These are phyloP conservation scores for Felis chaus DNA, from an alignment of 2,113 vertebrate species.

Conservation along the genomic window DNA sequence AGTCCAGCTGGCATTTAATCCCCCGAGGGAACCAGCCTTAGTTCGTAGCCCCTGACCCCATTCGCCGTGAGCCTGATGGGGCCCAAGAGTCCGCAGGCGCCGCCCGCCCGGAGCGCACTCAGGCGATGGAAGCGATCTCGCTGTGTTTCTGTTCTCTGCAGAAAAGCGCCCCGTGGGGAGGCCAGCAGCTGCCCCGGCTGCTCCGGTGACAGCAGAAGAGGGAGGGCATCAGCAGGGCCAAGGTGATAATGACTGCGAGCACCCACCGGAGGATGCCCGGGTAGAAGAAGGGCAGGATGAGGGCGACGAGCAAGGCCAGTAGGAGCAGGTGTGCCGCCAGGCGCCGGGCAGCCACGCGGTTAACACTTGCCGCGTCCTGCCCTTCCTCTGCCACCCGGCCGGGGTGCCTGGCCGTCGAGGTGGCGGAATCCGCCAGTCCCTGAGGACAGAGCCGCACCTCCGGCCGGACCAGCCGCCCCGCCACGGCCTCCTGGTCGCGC, in stretches of 20 bases:
- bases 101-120: not conserved
- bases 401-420: not conserved
- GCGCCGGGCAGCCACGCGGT: constrained; percentile 72
- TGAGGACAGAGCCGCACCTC: constrained; percentile 58
- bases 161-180: not conserved
- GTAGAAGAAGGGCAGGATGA: constrained; percentile 84
- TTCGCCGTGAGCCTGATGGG: not conserved
- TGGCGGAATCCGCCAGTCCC: not conserved
- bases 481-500: constrained; percentile 70
- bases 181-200: constrained; percentile 26
- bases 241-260: constrained; percentile 65
- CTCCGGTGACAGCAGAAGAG: constrained; percentile 81
- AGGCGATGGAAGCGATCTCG: constrained; percentile 74
- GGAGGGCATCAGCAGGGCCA: constrained; percentile 80
- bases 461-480: constrained; percentile 51
- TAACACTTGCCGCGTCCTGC: not conserved
- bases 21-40: not conserved
- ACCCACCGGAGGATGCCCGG: constrained; percentile 80
- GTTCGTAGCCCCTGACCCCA: not conserved
- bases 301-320: constrained; percentile 73
- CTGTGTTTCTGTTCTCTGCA: constrained; percentile 70
- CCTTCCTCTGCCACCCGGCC: not conserved
- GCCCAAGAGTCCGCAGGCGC: not conserved
- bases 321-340: constrained; percentile 82
- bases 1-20: not conserved